phyloP scores from a whole-genome alignment of 2,888 invertebrate genomes.

The Nemotelus pantherinus region DNA sequence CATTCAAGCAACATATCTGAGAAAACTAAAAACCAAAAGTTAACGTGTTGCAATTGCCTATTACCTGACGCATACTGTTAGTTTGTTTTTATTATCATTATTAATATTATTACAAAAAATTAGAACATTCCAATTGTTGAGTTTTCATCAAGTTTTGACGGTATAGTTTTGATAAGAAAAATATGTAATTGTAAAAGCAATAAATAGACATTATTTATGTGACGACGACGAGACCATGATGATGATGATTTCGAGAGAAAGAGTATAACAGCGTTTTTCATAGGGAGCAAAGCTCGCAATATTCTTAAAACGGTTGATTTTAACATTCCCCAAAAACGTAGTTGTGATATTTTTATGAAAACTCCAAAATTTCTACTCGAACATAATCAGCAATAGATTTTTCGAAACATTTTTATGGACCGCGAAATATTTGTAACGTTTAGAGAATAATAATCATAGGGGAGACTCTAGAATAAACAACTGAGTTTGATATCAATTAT shows the following conservation, averaged over 20 bases:
- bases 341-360: constrained; percentile 36
- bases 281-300: constrained; percentile 39
- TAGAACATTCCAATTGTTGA: constrained; percentile 43
- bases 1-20: background rate
- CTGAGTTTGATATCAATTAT: constrained; percentile 38
- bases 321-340: constrained; percentile 36
- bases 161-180: constrained; percentile 23
- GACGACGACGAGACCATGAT: background rate
- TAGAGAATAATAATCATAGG: constrained; percentile 18
- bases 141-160: constrained; percentile 36
- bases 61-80: constrained; percentile 43
- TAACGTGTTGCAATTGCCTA: constrained; percentile 17
- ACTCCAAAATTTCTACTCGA: constrained; percentile 33
- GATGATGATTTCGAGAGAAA: background rate
- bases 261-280: constrained; percentile 3
- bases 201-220: constrained; percentile 41
- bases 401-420: constrained; percentile 34
- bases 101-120: constrained; percentile 35
- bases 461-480: constrained; percentile 5
- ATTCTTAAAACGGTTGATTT: constrained; percentile 31
- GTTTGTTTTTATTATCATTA: constrained; percentile 41
- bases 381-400: constrained; percentile 41
- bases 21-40: background rate
- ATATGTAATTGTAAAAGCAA: constrained; percentile 27
- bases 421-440: constrained; percentile 28